These are phyloP conservation scores for Zaprionus davidi DNA, from an alignment of 1,140 invertebrate species.

Conservation along the genomic window DNA sequence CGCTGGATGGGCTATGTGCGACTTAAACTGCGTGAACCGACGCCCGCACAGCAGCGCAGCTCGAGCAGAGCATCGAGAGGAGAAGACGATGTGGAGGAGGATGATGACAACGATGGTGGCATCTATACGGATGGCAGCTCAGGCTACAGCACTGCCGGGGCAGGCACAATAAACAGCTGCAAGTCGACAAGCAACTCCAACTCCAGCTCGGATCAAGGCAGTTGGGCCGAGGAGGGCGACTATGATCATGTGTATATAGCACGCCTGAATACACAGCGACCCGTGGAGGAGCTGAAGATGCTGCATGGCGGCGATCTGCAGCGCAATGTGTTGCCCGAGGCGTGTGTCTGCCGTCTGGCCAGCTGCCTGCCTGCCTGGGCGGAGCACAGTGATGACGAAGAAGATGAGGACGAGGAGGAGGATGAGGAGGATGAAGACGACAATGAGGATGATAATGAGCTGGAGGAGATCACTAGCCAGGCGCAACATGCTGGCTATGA, in stretches of 20 bases:
- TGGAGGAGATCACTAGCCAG: constrained; percentile 83
- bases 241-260: constrained; percentile 78
- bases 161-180: constrained; percentile 8
- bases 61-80: constrained; percentile 10
- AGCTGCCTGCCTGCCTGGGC: constrained; percentile 60
- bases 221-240: constrained; percentile 35
- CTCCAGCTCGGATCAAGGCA: constrained; percentile 5
- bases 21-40: constrained; percentile 63
- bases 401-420: constrained; percentile 47
- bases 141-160: constrained; percentile 66
- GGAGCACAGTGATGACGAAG: constrained; percentile 80
- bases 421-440: constrained; percentile 83
- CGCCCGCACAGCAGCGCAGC: not conserved
- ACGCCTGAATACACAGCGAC: constrained; percentile 64
- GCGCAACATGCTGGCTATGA: constrained; percentile 44
- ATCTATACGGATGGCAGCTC: constrained; percentile 68
- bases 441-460: constrained; percentile 80
- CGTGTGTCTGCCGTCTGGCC: constrained; percentile 58
- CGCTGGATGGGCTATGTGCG: constrained; percentile 83
- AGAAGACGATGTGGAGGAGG: constrained; percentile 9
- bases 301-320: constrained; percentile 20
- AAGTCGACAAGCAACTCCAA: not conserved
- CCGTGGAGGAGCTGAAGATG: constrained; percentile 62
- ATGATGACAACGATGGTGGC: constrained; percentile 1
- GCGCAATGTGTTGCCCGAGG: constrained; percentile 65